A percentile compares a stretch with the other conserved stretches of the same genome.
These are phyloP conservation scores for Oxygymnocypris stewartii DNA, from an alignment of 2,113 vertebrate genomes.

Conservation along the genomic window DNA sequence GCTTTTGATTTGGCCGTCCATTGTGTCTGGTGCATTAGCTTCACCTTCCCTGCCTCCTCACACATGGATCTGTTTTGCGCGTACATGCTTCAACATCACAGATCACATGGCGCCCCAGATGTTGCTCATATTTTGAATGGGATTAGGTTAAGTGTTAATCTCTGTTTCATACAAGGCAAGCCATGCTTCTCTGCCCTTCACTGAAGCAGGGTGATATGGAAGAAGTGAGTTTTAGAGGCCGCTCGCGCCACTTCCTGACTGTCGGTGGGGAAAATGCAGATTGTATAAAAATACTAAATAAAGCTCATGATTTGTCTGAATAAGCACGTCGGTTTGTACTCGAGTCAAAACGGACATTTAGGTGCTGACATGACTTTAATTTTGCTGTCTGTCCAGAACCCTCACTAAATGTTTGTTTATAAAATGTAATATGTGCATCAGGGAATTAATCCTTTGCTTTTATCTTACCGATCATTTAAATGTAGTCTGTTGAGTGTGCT, in stretches of 20 bases:
- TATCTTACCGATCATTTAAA: background rate
- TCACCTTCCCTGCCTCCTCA: conserved; percentile 25
- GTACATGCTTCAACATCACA: conserved; percentile 6
- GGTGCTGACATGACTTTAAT: background rate
- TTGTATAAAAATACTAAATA: background rate
- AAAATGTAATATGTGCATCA: background rate
- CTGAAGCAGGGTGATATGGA: background rate
- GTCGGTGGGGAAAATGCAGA: background rate
- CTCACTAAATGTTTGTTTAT: background rate
- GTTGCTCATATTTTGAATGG: conserved; percentile 7
- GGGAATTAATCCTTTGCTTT: background rate
- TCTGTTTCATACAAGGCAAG: background rate
- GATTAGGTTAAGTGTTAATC: conserved; percentile 19
- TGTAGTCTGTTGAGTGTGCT: conserved; percentile 39
- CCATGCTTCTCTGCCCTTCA: background rate
- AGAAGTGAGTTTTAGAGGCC: background rate
- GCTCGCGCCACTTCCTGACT: background rate
- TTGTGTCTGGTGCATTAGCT: conserved; percentile 34
- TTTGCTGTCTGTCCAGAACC: background rate
- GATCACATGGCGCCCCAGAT: background rate
- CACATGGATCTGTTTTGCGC: conserved; percentile 21
- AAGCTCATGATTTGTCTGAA: background rate
- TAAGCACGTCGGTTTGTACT: background rate
- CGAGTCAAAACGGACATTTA: background rate
- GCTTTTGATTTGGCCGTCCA: conserved; percentile 32